phyloP scores from a whole-genome alignment of 2,888 invertebrate species.

The Tetragnatha montana region DNA sequence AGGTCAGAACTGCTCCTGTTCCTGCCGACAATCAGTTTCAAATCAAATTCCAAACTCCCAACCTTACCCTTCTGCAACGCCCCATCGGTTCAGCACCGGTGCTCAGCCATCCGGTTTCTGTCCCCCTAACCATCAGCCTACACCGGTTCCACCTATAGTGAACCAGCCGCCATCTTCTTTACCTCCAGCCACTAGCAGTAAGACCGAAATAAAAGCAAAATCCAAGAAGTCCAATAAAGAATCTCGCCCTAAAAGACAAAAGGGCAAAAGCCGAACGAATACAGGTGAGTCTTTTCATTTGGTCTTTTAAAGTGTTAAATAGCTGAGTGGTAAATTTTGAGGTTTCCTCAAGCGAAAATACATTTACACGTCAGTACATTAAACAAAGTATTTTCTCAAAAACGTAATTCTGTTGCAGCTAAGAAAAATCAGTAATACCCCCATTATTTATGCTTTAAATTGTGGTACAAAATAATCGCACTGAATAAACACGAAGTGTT shows the following conservation, averaged over 20 bases:
- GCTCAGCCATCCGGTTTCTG: constrained; percentile 1
- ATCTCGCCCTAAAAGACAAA: constrained; percentile 21
- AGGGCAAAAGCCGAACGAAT: constrained; percentile 42
- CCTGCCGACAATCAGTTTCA: constrained; percentile 32
- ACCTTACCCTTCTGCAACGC: not conserved
- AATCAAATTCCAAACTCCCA: not conserved
- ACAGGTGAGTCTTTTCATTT: constrained; percentile 40
- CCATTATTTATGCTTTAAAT: too few species aligned
- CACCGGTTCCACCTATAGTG: too few species aligned
- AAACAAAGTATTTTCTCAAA: too few species aligned
- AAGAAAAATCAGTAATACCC: too few species aligned
- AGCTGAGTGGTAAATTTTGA: too few species aligned
- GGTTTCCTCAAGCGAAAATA: too few species aligned
- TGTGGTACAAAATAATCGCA: too few species aligned
- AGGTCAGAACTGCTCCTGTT: constrained; percentile 55
- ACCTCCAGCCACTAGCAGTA: not conserved
- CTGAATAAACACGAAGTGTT: too few species aligned
- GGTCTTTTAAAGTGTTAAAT: not conserved
- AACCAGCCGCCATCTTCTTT: not conserved
- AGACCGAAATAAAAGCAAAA: constrained; percentile 27
- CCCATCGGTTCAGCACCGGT: not conserved
- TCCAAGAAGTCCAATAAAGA: constrained; percentile 40
- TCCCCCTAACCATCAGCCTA: not conserved
- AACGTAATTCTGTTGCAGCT: too few species aligned
- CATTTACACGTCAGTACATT: too few species aligned